phyloP scores from a whole-genome alignment of 64 coral and sea anemone genomes.

The Stylophora pistillata region DNA sequence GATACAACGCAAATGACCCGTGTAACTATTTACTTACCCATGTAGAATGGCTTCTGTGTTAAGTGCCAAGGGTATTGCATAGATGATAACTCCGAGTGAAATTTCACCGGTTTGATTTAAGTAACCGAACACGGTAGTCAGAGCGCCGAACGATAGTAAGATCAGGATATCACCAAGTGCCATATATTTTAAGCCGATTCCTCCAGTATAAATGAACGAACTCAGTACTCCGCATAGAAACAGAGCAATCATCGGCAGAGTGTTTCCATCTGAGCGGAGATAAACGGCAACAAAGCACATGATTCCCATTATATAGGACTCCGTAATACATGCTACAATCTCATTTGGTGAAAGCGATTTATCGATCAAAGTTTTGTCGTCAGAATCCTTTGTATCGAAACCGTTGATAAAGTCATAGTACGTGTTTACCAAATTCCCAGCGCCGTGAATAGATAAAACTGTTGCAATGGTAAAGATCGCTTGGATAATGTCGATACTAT shows the following conservation, averaged over 20 bases:
- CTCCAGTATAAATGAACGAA: conserved; percentile 89
- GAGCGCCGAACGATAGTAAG: conserved; percentile 72
- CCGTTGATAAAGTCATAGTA: conserved; percentile 57
- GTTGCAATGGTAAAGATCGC: conserved; percentile 34
- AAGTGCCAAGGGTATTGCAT: conserved; percentile 67
- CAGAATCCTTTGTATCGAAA: conserved; percentile 63
- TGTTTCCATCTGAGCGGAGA: conserved; percentile 37
- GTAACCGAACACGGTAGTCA: conserved; percentile 73
- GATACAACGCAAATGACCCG: no score
- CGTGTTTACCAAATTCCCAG: conserved; percentile 77
- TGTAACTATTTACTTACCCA: conserved; percentile 45
- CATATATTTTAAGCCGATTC: conserved; percentile 63
- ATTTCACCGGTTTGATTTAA: conserved; percentile 63
- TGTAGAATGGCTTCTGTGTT: conserved; percentile 91
- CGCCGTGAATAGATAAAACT: conserved; percentile 63
- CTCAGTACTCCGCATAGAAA: conserved; percentile 62
- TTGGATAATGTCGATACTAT: conserved; percentile 36
- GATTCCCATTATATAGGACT: conserved; percentile 56
- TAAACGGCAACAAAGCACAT: conserved; percentile 44
- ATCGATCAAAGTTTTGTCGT: conserved; percentile 55
- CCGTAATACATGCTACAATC: conserved; percentile 41
- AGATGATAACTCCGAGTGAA: conserved; percentile 12
- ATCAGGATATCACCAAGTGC: conserved; percentile 74
- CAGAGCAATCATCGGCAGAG: conserved; percentile 25
- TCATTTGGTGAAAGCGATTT: conserved; percentile 41